Evolutionary conservation across 1,140 invertebrate species (phyloP).

Genomic region (Drosophila hydei): DNA sequence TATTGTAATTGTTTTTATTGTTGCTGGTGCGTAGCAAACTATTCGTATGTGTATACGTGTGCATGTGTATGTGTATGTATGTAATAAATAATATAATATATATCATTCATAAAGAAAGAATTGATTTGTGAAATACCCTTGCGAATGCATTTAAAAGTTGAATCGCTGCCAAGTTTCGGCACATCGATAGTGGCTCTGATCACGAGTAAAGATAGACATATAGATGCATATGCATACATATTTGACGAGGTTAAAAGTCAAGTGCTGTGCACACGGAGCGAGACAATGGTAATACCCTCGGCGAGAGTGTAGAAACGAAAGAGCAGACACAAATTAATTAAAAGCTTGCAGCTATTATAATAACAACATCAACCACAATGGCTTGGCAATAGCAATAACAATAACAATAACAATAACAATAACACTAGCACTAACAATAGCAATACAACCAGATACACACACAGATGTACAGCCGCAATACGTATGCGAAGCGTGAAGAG

Average conservation of each 20-base stretch:
- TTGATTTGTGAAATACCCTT: no score
- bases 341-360: conserved; percentile 8
- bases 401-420: conserved; percentile 19
- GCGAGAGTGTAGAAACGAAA: not conserved
- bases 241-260: not conserved
- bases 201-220: not conserved
- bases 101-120: no score
- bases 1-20: not conserved
- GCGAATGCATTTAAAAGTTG: no score
- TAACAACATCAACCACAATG: conserved; percentile 7
- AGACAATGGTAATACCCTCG: not conserved
- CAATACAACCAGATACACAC: not conserved
- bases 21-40: not conserved
- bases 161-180: no score
- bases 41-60: not conserved
- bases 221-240: not conserved
- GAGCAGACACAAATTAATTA: conserved; percentile 42
- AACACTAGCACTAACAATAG: conserved; percentile 11
- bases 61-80: no score
- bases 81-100: no score
- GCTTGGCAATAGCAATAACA: conserved; percentile 17
- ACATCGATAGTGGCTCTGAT: no score
- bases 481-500: not conserved
- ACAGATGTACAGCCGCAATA: not conserved
- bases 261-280: not conserved